Evolutionary conservation across 30 jellyfish, hydroid and myxozoan genomes (phyloP).

Genomic region (Chrysaora quinquecirrha): DNA sequence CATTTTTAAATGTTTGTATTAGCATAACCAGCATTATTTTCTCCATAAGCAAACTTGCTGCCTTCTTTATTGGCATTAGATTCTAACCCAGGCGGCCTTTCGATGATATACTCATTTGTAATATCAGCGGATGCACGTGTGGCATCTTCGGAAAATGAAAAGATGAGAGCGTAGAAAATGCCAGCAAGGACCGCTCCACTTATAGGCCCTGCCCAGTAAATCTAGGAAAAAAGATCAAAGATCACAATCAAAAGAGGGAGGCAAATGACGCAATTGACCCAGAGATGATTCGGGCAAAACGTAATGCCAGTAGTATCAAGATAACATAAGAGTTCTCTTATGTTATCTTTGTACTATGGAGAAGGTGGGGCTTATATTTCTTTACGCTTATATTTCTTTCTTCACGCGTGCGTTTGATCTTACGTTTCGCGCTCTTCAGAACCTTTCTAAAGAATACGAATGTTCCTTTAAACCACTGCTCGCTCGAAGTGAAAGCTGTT

Average conservation of each 20-base stretch:
- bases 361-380: too few species aligned
- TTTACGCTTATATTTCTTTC: background rate
- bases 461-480: too few species aligned
- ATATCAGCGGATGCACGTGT: constrained; percentile 39
- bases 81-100: constrained; percentile 62
- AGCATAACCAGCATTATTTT: constrained; percentile 26
- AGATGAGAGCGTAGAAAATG: constrained; percentile 48
- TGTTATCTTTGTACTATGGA: too few species aligned
- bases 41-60: background rate
- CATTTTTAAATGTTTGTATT: too few species aligned
- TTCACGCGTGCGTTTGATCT: background rate
- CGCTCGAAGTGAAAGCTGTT: too few species aligned
- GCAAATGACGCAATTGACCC: background rate
- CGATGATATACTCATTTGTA: constrained; percentile 50
- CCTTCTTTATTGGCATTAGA: background rate
- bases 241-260: background rate
- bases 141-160: constrained; percentile 43
- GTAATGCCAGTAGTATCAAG: background rate
- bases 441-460: background rate
- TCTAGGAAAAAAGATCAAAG: constrained; percentile 27
- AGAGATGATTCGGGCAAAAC: background rate
- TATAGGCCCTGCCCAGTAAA: constrained; percentile 86
- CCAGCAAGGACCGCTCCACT: constrained; percentile 75
- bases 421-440: background rate
- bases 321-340: background rate